Percentiles rank a stretch among this genome's conserved stretches.
Evolutionary conservation across 2,888 invertebrate species (phyloP).

Genomic region (Eristalis intricaria): DNA sequence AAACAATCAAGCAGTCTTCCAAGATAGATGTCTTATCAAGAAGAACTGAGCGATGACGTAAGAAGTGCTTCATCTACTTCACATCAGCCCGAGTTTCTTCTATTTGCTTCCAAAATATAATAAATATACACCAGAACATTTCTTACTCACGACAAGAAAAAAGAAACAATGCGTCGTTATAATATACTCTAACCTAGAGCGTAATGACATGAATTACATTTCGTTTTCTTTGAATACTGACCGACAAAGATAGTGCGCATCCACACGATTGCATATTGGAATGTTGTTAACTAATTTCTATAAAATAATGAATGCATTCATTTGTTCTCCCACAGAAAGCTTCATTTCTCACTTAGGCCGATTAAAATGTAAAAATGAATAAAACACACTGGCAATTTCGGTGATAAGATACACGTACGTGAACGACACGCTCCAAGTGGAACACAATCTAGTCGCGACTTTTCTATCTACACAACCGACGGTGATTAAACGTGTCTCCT

Average conservation of each 20-base stretch:
- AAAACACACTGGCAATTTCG: constrained; percentile 36
- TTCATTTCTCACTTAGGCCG: constrained; percentile 24
- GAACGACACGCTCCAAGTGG: constrained; percentile 13
- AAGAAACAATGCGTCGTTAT: not conserved
- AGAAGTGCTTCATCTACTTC: not conserved
- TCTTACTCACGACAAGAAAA: not conserved
- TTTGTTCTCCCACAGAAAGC: not conserved
- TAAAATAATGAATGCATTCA: not conserved
- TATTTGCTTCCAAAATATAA: not conserved
- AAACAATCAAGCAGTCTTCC: not conserved
- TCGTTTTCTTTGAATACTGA: not conserved
- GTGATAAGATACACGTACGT: constrained; percentile 50
- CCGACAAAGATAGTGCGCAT: not conserved
- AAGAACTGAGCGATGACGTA: not conserved
- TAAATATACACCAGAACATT: not conserved
- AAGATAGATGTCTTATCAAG: not conserved
- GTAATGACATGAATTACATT: not conserved
- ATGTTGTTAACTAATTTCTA: not conserved
- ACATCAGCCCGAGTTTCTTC: not conserved
- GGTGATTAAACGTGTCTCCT: constrained; percentile 18
- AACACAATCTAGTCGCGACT: constrained; percentile 30
- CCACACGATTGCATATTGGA: not conserved
- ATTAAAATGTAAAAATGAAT: constrained; percentile 36
- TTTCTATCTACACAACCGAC: constrained; percentile 46
- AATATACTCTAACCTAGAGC: not conserved